Base-by-base conservation (phyloP, 2,113 vertebrate genomes). In the Cryptoleucopteryx plumbea region DNA sequence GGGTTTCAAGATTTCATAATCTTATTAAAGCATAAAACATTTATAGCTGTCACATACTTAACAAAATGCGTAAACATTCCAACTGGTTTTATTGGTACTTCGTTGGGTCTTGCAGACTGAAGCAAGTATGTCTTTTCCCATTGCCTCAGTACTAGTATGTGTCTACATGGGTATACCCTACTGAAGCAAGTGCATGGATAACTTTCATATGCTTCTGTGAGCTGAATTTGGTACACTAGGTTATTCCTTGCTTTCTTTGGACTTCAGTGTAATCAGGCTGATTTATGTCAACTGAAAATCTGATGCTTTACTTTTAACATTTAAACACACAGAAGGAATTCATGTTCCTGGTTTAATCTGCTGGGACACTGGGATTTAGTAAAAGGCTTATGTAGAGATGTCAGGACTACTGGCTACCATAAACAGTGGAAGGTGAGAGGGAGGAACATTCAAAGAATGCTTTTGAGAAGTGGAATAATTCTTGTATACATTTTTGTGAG, bases 201-300 rank as follows among this genome's bases (percentile, higher is more conserved):
- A 26, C 5, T 40, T 74, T 23, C 5, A 10, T 68, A 42, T 45
- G 8, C 6, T 52, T 88, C 17, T 77, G 31, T 61, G 40, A 86
- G 45, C 45, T 91, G 63, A 13, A 29, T 74, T 55, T 58, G 22
- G 26, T 81, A 32, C 0, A 0, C 21, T 71, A 36, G 13, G 22
- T 62, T 81, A 74, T 66, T 90, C 38, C 14, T 67, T 77, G 8
- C 13, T 66, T 53, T 72, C 40, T 63, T 50, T 26, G 11, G 55
- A 32, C 23, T 77, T 63, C 3, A 14, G 48, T 40, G 62, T 80
- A 84, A 70, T 48, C 18, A 45, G 40, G 11, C 25, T 78, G 63
- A 62, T 77, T 81, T 77, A 66, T 82, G 31, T 55, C 70, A 75
- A 32, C 53, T 88, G 82, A 90, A 87, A 97, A 90, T 53, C 32